Evolutionary conservation across 2,888 invertebrate species (phyloP).

Genomic region (Dicyrtoma fusca): DNA sequence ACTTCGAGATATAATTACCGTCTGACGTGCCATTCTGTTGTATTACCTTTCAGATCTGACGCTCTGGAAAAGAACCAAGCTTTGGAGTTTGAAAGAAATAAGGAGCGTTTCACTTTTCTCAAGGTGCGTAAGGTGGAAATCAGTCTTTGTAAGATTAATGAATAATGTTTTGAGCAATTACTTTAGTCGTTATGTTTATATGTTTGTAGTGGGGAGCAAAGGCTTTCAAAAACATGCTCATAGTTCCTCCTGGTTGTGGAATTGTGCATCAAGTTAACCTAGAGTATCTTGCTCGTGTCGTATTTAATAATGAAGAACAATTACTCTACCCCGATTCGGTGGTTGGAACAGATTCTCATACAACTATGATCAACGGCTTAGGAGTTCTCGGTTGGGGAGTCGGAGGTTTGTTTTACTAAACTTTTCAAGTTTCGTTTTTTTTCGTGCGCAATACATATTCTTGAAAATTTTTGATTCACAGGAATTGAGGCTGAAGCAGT

Average conservation of each 20-base stretch:
- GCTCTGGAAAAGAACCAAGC: constrained; percentile 90
- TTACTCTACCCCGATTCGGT: constrained; percentile 84
- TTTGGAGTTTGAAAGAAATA: constrained; percentile 92
- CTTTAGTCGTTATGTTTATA: constrained; percentile 19
- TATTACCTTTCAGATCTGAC: constrained; percentile 69
- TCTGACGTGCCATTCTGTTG: not conserved
- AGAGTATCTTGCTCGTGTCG: constrained; percentile 89
- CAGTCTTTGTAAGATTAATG: not conserved
- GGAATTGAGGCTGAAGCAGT: constrained; percentile 99
- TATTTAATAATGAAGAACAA: constrained; percentile 71
- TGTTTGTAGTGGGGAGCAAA: constrained; percentile 88
- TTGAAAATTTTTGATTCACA: constrained; percentile 56
- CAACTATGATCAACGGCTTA: constrained; percentile 97
- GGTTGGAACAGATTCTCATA: constrained; percentile 98
- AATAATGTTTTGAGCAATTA: no score
- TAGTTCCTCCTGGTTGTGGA: constrained; percentile 97
- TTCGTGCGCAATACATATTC: no score
- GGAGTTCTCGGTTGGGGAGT: constrained; percentile 97
- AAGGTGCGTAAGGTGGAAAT: constrained; percentile 68
- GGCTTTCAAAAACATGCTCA: constrained; percentile 92
- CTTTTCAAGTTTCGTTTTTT: not conserved
- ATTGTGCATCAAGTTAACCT: constrained; percentile 99
- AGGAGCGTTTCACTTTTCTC: constrained; percentile 91
- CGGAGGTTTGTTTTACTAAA: constrained; percentile 66
- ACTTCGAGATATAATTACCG: not conserved